These are phyloP conservation scores for Poecilia gillii DNA, from an alignment of 2,797 vertebrate species.

Conservation along the genomic window DNA sequence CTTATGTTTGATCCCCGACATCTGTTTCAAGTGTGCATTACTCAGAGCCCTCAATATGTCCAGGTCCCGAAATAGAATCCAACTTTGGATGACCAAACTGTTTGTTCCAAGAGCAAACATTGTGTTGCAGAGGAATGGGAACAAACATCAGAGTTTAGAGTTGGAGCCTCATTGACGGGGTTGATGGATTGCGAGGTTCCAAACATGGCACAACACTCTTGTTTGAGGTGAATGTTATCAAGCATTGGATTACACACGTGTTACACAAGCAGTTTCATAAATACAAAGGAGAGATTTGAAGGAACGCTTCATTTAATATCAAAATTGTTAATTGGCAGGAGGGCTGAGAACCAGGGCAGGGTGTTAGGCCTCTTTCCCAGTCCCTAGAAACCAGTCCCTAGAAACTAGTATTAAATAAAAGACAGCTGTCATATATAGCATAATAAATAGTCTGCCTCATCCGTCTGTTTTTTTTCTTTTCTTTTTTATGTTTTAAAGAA, in stretches of 20 bases:
- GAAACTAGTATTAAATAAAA: neutral
- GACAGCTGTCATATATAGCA: neutral
- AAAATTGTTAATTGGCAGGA: neutral
- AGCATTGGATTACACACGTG: conserved; percentile 16
- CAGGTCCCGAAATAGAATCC: conserved; percentile 67
- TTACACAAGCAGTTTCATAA: neutral
- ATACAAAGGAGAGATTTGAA: neutral
- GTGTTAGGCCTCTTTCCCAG: neutral
- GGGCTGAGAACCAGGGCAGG: neutral
- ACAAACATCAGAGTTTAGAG: conserved; percentile 38
- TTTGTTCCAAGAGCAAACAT: conserved; percentile 69
- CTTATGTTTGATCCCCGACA: conserved; percentile 64
- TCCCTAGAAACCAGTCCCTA: neutral
- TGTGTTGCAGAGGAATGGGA: conserved; percentile 56
- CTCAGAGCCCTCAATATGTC: conserved; percentile 26
- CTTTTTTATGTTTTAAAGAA: neutral
- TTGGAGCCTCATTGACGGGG: conserved; percentile 10
- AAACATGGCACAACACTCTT: conserved; percentile 25
- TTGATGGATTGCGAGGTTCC: conserved; percentile 17
- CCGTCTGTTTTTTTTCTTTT: neutral
- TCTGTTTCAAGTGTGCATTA: conserved; percentile 64
- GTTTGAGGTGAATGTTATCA: conserved; percentile 30
- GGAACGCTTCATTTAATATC: neutral
- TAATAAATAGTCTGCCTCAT: neutral
- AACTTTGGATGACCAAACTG: conserved; percentile 65